phyloP scores from a whole-genome alignment of 1,140 invertebrate species.

The Globodera rostochiensis region DNA sequence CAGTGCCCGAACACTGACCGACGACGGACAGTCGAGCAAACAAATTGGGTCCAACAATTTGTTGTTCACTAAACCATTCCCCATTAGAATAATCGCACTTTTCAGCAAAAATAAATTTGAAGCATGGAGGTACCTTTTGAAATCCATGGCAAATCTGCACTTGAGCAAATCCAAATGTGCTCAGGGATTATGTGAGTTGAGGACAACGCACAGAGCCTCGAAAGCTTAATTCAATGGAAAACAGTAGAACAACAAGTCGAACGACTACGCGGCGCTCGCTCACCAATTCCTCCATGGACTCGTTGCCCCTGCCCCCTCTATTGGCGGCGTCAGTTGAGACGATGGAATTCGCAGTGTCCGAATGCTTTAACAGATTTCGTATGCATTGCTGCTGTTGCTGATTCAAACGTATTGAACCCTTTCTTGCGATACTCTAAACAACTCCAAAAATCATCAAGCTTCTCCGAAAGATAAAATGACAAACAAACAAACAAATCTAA shows the following conservation, averaged over 20 bases:
- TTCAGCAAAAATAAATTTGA: not conserved
- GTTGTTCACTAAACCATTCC: constrained; percentile 25
- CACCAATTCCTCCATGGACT: constrained; percentile 26
- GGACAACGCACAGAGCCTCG: not conserved
- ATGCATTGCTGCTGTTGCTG: constrained; percentile 7
- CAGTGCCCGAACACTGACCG: constrained; percentile 37
- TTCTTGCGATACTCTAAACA: not conserved
- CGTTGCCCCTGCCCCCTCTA: not conserved
- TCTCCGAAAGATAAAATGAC: not conserved
- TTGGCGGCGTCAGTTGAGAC: constrained; percentile 6
- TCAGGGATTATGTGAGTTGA: constrained; percentile 18
- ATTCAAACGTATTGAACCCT: not conserved
- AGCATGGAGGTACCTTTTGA: constrained; percentile 17
- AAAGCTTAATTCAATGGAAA: constrained; percentile 12
- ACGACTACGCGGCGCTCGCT: not conserved
- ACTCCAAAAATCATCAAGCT: constrained; percentile 3
- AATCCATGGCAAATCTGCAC: constrained; percentile 47
- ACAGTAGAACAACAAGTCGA: not conserved
- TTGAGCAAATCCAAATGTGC: constrained; percentile 41
- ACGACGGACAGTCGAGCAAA: constrained; percentile 46
- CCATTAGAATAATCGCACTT: not conserved
- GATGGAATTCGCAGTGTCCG: constrained; percentile 23
- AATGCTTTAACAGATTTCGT: constrained; percentile 12
- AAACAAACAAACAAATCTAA: constrained; percentile 3
- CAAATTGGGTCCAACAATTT: constrained; percentile 33